Base-by-base conservation (phyloP, 2,797 vertebrate species). In the Danio choprae region DNA sequence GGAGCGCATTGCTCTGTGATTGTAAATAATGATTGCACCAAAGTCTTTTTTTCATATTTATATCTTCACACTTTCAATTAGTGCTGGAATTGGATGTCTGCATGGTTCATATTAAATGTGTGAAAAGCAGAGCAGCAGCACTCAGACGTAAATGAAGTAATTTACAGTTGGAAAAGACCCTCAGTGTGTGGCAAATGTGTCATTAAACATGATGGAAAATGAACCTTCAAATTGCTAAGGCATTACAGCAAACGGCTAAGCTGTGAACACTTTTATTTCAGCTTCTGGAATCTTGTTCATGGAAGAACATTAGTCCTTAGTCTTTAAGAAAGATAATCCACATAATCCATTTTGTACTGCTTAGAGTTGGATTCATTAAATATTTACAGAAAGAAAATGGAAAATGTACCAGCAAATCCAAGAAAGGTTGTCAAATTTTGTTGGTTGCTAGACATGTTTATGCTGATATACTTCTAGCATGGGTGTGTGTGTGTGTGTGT, bases 391-490 rank as follows among this genome's bases (percentile, higher is more conserved):
- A 59, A 29, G 40, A 60, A 53, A 63, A 76, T 60, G 16, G 67
- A 67, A 64, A 83, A 83, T 74, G 82, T 62, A 41, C 67, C 59
- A 62, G 59, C 48, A 80, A 65, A 71, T 67, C 71, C 20, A 50
- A 20, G 40, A 60, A 70, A 43, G 59, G 69, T 51, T 55, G 51
- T 79, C 69, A 75, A 67, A 71, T 73, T 74, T 48, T 12, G 18
- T 59, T 82, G 51, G 20, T 41, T 80, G 68, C 74, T 81, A 69
- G 43, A 58, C 63, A 75, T 64, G 76, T 90, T 83, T 84, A 71
- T 18, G n/a, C 58, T 63, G 55, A 69, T 56, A 55, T 79, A 55
- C 41, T 56, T 76, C 60, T 74, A 68, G 62, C 74, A 56, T 81
- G 41, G 59, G 64, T 85, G 75, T 75, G 44, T 70, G 48, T 78